Conservation (phyloP, 2,888 invertebrate genomes). For the Galeopsomyia nigrocyanea region DNA sequence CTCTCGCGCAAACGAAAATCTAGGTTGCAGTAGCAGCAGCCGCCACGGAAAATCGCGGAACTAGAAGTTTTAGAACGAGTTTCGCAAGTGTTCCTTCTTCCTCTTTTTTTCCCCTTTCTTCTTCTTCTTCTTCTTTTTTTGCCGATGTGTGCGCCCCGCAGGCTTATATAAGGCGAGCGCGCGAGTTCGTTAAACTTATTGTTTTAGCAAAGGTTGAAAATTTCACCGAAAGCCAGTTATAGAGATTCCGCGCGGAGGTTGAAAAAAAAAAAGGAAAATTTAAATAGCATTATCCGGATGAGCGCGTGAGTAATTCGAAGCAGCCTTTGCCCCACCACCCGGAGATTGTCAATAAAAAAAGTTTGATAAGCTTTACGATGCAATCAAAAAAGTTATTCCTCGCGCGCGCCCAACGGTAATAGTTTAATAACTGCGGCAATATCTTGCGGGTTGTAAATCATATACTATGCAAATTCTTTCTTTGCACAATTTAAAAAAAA, state of each 20-base stretch:
- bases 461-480: no score
- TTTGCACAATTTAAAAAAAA: no score
- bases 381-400: slow-evolving; percentile 4
- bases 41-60: slow-evolving; percentile 30
- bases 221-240: slow-evolving; percentile 21
- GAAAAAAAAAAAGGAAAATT: neutral
- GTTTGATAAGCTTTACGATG: slow-evolving; percentile 17
- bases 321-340: no score
- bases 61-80: slow-evolving; percentile 43
- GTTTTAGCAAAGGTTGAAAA: slow-evolving; percentile 26
- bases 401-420: neutral
- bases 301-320: slow-evolving; percentile 18
- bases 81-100: slow-evolving; percentile 39
- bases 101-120: slow-evolving; percentile 36
- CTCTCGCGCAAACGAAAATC: slow-evolving; percentile 27
- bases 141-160: neutral
- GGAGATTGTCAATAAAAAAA: slow-evolving; percentile 33
- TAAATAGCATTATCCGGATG: neutral
- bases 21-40: slow-evolving; percentile 22
- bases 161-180: neutral
- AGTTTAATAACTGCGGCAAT: neutral
- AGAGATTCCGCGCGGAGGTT: slow-evolving; percentile 4
- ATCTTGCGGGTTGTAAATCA: no score
- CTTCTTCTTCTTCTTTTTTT: slow-evolving; percentile 28
- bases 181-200: slow-evolving; percentile 43